Percentiles rank a stretch among this genome's conserved stretches.
phyloP scores from a whole-genome alignment of 2,797 vertebrate genomes.

The Oreonectes daqikongensis region DNA sequence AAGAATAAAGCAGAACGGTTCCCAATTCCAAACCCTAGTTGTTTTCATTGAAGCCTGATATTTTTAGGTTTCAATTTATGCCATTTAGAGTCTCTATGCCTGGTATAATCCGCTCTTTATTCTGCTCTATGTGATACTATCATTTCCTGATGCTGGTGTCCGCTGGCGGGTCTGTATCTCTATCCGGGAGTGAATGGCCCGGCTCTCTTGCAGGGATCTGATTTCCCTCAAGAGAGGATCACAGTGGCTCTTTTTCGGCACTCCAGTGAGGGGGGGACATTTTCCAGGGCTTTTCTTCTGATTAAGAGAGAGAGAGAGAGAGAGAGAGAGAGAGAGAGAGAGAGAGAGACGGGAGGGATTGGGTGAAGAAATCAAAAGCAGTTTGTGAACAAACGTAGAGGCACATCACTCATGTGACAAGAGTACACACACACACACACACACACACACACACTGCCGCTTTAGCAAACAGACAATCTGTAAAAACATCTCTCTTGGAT shows the following conservation, averaged over 20 bases:
- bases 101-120: conserved; percentile 54
- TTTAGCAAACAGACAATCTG: conserved; percentile 40
- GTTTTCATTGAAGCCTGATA: conserved; percentile 43
- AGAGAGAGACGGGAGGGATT: conserved; percentile 45
- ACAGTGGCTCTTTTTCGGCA: conserved; percentile 74
- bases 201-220: conserved; percentile 67
- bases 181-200: conserved; percentile 67
- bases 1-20: background rate
- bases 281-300: conserved; percentile 56
- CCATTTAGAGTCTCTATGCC: conserved; percentile 52
- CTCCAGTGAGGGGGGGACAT: conserved; percentile 62
- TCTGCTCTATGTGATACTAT: conserved; percentile 63
- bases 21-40: conserved; percentile 12
- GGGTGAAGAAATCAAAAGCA: conserved; percentile 70
- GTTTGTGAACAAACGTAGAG: conserved; percentile 75
- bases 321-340: conserved; percentile 42
- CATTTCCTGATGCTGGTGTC: conserved; percentile 57
- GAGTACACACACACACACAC: too few species aligned
- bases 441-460: conserved; percentile 49
- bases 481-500: conserved; percentile 73
- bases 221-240: conserved; percentile 79
- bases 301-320: conserved; percentile 62
- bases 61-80: conserved; percentile 51
- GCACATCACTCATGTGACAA: conserved; percentile 67
- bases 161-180: conserved; percentile 46